Base-by-base conservation (phyloP, 2,113 vertebrate species). In the Sarotherodon lohbergeri region DNA sequence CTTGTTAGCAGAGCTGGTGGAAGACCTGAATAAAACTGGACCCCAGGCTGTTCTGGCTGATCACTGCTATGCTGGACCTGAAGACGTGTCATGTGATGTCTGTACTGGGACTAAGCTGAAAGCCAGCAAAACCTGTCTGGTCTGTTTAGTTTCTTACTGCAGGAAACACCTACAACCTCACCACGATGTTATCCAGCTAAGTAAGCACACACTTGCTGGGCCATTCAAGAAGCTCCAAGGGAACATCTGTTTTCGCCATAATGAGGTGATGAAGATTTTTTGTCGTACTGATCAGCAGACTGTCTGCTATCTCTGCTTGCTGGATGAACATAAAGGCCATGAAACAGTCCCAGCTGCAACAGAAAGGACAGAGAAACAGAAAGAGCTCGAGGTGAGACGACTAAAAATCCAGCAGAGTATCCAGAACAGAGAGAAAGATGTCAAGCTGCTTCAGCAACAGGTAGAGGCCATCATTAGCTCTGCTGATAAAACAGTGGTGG, bases 121-220 rank as follows among this genome's bases (percentile, higher is more conserved):
- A 56, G 54, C 54, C 54, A 56, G 54, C 54, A 56, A 56, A 56
- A 56, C 54, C 54, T 56, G 54, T 27, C 54, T 56, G 54, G 54
- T 56, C 54, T 56, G 22, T 56, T 56, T 56, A 56, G 22, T 56
- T 56, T 56, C 54, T 56, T 27, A 56, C 22, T 56, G 54, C 22
- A 2, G 54, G 54, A 56, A 56, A 56, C 54, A 56, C 54, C 22
- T 56, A 56, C 54, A 56, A 56, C 54, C 54, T 56, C 54, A 56
- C 54, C 22, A 4, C 24, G 11, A 27, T 56, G 54, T 56, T 56
- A 11, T 11, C 22, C 54, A 56, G 13, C 22, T 56, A 56, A 56
- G 54, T 24, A 56, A 27, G 22, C 54, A 56, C 11, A 56, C 54
- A 27, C 54, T 56, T 56, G 22, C 22, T 56, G 22, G 22, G 22